Conservation (phyloP, 2,113 vertebrate genomes). For the Cyanocitta stelleri region DNA sequence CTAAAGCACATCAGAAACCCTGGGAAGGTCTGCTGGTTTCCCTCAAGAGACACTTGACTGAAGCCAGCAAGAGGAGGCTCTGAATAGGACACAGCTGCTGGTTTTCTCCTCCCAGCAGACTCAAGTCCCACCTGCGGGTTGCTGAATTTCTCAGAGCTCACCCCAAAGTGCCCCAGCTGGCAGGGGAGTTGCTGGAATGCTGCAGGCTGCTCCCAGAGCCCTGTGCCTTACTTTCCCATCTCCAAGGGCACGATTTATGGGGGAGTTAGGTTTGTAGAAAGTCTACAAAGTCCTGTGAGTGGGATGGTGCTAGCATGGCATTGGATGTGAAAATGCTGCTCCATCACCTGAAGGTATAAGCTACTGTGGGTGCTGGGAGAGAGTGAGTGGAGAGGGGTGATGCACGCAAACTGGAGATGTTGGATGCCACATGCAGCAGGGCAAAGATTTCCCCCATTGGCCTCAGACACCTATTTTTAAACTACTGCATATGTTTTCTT, state of each 20-base stretch:
- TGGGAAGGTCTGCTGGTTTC: background rate
- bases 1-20: background rate
- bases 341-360: background rate
- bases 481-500: background rate
- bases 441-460: background rate
- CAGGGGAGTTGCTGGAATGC: background rate
- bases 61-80: background rate
- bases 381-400: rapidly evolving
- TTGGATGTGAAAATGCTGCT: background rate
- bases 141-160: background rate
- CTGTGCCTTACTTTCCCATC: background rate
- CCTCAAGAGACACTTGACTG: background rate
- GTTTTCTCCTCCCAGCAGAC: background rate
- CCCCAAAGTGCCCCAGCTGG: background rate
- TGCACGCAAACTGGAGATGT: background rate
- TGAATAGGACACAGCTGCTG: background rate
- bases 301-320: background rate
- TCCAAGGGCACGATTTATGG: background rate
- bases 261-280: background rate
- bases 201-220: background rate
- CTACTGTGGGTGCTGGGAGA: background rate
- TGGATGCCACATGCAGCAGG: background rate
- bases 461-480: background rate
- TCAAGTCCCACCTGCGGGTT: background rate
- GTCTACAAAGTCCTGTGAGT: background rate